phyloP scores from a whole-genome alignment of 2,888 invertebrate genomes.

The Resseliella maxima region DNA sequence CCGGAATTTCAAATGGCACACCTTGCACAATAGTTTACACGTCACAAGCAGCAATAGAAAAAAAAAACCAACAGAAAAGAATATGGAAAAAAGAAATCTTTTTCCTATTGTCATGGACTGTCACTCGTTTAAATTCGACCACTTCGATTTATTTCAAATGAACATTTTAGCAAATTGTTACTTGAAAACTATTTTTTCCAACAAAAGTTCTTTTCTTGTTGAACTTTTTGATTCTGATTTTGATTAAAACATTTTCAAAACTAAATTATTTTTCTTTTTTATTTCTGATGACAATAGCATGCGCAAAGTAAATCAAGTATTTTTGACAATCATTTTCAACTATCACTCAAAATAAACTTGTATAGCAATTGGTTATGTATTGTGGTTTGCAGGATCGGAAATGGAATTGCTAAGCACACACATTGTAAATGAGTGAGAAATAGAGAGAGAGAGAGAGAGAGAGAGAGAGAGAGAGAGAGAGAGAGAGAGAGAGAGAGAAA shows the following conservation, averaged over 20 bases:
- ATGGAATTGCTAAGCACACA: too few relatives aligned
- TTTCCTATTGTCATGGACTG: not conserved
- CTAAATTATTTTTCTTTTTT: not conserved
- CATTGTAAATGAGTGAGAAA: too few relatives aligned
- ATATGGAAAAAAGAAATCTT: too few relatives aligned
- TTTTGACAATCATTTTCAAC: not conserved
- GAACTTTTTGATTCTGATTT: not conserved
- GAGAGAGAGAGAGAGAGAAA: too few relatives aligned
- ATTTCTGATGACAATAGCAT: not conserved
- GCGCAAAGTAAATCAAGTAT: not conserved
- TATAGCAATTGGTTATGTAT: not conserved
- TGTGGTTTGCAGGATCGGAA: too few relatives aligned
- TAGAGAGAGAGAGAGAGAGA: too few relatives aligned
- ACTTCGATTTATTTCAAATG: not conserved
- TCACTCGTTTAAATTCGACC: not conserved
- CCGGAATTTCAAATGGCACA: not conserved
- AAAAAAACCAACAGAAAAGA: too few relatives aligned
- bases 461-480: too few relatives aligned
- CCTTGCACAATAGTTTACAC: not conserved
- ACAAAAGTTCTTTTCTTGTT: not conserved
- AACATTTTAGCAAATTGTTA: slow-evolving; percentile 15
- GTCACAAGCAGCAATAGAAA: too few relatives aligned
- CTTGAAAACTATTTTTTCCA: not conserved
- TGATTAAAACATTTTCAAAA: too few relatives aligned
- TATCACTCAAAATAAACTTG: not conserved